Conservation (phyloP, 2,888 invertebrate species). For the Phragmatobia fuliginosa region DNA sequence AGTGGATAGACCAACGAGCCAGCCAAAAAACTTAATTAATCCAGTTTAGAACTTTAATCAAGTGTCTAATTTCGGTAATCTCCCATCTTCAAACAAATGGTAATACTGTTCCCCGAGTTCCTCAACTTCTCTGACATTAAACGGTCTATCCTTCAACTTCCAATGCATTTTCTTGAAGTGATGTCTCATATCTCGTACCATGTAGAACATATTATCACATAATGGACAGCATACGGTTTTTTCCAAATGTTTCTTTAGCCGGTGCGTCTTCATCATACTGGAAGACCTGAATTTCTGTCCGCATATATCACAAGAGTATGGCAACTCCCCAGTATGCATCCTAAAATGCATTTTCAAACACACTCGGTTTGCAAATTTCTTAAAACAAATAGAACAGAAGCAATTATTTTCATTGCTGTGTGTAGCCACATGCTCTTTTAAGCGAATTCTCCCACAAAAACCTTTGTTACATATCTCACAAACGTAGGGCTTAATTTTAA, state of each 20-base stretch:
- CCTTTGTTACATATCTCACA: constrained; percentile 57
- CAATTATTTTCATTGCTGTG: constrained; percentile 52
- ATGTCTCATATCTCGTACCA: constrained; percentile 61
- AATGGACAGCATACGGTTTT: constrained; percentile 60
- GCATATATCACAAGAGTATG: constrained; percentile 64
- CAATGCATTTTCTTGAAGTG: constrained; percentile 67
- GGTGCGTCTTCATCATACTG: constrained; percentile 63
- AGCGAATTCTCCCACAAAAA: constrained; percentile 56
- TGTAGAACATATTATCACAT: constrained; percentile 61
- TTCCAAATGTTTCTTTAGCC: constrained; percentile 60
- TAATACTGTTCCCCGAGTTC: constrained; percentile 52
- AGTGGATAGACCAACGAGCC: no score
- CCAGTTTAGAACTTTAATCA: constrained; percentile 2
- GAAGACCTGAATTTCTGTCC: constrained; percentile 62
- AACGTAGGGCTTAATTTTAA: constrained; percentile 57
- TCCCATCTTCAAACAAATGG: constrained; percentile 59
- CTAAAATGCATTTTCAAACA: constrained; percentile 63
- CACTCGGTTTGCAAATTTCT: constrained; percentile 61
- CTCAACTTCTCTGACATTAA: constrained; percentile 53
- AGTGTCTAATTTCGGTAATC: constrained; percentile 42
- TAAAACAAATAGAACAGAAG: constrained; percentile 54
- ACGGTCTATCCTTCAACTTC: constrained; percentile 57
- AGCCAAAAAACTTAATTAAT: no score
- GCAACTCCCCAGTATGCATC: constrained; percentile 62
- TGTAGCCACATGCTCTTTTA: constrained; percentile 55